phyloP scores from a whole-genome alignment of 2,797 vertebrate species.

The Phoeniculus purpureus region DNA sequence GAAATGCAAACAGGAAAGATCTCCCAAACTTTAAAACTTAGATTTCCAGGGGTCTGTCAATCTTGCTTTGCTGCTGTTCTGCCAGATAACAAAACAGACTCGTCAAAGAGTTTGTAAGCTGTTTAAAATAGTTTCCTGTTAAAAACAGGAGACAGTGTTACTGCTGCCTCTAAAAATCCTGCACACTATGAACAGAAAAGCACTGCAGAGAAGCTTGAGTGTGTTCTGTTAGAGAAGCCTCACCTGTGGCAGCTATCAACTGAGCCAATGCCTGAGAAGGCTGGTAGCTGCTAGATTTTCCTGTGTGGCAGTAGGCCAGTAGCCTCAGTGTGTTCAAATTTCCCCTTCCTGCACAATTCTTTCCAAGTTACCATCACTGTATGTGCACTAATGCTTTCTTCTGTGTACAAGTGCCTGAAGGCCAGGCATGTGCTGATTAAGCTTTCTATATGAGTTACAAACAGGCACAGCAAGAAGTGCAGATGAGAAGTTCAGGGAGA shows the following conservation, averaged over 20 bases:
- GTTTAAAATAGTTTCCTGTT: not conserved
- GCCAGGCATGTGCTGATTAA: not conserved
- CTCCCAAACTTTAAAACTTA: not conserved
- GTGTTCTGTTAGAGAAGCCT: not conserved
- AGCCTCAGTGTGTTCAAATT: not conserved
- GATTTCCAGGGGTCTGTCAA: not conserved
- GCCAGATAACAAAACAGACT: not conserved
- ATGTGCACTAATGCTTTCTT: not conserved
- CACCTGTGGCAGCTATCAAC: not conserved
- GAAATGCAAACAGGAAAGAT: not conserved
- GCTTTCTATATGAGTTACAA: not conserved
- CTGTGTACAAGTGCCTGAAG: rapidly evolving
- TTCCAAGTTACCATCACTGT: not conserved
- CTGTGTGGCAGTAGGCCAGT: rapidly evolving
- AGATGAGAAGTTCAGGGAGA: not conserved
- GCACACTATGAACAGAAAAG: not conserved
- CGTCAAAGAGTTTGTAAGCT: not conserved
- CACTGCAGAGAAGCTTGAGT: not conserved
- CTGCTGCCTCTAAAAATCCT: not conserved
- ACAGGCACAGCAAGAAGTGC: not conserved
- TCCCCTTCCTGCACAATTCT: not conserved
- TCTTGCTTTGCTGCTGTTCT: not conserved
- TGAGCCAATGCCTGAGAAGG: not conserved
- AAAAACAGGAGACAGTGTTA: not conserved
- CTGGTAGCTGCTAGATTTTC: not conserved